These are phyloP conservation scores for Arctopsyche grandis DNA, from an alignment of 1,140 invertebrate species.

Conservation along the genomic window DNA sequence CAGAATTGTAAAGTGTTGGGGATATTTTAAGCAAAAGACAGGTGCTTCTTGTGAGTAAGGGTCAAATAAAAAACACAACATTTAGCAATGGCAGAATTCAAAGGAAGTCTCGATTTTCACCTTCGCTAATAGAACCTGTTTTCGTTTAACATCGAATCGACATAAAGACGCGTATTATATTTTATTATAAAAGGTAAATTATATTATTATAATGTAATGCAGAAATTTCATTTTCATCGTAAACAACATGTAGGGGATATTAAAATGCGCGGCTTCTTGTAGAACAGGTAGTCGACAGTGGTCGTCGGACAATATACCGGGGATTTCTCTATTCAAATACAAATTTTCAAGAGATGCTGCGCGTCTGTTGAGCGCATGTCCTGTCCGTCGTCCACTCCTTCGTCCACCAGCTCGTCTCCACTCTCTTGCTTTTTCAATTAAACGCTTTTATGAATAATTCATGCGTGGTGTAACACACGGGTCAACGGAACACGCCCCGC, in stretches of 20 bases:
- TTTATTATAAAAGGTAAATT: not conserved
- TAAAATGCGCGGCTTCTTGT: conserved; percentile 21
- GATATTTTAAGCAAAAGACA: no score
- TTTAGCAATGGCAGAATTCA: not conserved
- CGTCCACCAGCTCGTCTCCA: conserved; percentile 4
- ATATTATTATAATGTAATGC: not conserved
- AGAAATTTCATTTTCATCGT: conserved; percentile 22
- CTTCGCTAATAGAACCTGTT: not conserved
- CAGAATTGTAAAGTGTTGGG: no score
- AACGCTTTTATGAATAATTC: conserved; percentile 37
- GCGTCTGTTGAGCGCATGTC: not conserved
- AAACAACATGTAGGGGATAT: conserved; percentile 10
- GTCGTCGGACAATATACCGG: not conserved
- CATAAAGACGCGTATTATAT: no score
- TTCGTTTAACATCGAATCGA: not conserved
- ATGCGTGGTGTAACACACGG: conserved; percentile 35
- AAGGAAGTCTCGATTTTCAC: not conserved
- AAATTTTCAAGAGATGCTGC: conserved; percentile 25
- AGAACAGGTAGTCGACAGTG: conserved; percentile 9
- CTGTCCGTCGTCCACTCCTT: not conserved
- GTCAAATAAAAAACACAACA: not conserved
- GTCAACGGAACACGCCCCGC: conserved; percentile 36
- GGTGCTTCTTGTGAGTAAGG: no score
- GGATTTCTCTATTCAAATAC: conserved; percentile 29
- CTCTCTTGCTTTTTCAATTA: conserved; percentile 36